Conservation (phyloP, 2,888 invertebrate species). For the Perithous albicinctus region DNA sequence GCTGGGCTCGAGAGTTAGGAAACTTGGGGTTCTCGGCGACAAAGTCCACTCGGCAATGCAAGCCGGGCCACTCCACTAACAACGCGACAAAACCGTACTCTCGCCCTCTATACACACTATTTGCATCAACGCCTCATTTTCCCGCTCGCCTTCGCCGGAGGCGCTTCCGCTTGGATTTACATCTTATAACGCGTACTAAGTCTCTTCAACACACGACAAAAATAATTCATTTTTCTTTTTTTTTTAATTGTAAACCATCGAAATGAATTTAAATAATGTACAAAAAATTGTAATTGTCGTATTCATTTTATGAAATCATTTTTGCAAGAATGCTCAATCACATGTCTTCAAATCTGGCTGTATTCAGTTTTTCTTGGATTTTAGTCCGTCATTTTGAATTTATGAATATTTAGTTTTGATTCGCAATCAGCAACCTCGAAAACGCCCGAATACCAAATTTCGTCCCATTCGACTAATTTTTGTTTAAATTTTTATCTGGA, state of each 20-base stretch:
- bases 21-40: constrained; percentile 21
- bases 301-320: too few species aligned
- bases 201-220: neutral
- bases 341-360: too few species aligned
- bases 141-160: neutral
- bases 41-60: constrained; percentile 42
- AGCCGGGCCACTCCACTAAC: constrained; percentile 21
- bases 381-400: too few species aligned
- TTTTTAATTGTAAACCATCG: neutral
- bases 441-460: too few species aligned
- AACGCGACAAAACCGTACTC: constrained; percentile 49
- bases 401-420: too few species aligned
- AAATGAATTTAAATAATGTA: neutral
- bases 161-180: neutral
- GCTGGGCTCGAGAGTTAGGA: constrained; percentile 37
- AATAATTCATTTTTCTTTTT: neutral
- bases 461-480: too few species aligned
- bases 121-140: constrained; percentile 5
- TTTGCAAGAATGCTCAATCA: too few species aligned
- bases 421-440: too few species aligned
- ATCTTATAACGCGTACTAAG: neutral
- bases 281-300: too few species aligned
- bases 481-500: too few species aligned
- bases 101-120: constrained; percentile 26
- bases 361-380: too few species aligned